phyloP scores from a whole-genome alignment of 35 echinoderm and acorn worm genomes.

The Heliocidaris tuberculata region DNA sequence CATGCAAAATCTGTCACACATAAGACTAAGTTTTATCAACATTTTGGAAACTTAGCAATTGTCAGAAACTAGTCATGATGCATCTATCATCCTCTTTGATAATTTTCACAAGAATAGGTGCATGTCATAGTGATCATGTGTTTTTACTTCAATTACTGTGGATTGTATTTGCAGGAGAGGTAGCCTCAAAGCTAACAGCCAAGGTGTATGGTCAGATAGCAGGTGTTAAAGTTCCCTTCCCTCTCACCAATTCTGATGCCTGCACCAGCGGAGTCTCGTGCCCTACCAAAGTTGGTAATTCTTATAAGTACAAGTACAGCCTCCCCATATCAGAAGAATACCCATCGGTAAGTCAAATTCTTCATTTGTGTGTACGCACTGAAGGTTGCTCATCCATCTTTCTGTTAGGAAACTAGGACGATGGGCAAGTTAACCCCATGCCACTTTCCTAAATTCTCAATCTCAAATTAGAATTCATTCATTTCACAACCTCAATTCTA shows the following conservation, averaged over 20 bases:
- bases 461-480: no score
- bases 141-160: not conserved
- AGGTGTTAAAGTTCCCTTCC: not conserved
- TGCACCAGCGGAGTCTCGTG: conserved; percentile 14
- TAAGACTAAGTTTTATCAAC: no score
- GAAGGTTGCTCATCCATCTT: no score
- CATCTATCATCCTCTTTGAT: not conserved
- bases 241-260: conserved; percentile 29
- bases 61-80: not conserved
- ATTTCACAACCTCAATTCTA: no score
- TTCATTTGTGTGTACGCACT: no score
- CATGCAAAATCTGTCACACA: no score
- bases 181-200: not conserved
- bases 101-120: not conserved
- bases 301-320: conserved; percentile 33
- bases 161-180: not conserved
- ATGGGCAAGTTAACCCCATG: no score
- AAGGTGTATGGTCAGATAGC: conserved; percentile 53
- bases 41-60: not conserved
- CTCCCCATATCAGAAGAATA: not conserved
- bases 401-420: no score
- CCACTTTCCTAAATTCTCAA: no score
- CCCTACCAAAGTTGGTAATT: not conserved
- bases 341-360: conserved; percentile 24
- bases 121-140: not conserved